Evolutionary conservation across 2,888 invertebrate species (phyloP).

Genomic region (Chymomyza amoena): DNA sequence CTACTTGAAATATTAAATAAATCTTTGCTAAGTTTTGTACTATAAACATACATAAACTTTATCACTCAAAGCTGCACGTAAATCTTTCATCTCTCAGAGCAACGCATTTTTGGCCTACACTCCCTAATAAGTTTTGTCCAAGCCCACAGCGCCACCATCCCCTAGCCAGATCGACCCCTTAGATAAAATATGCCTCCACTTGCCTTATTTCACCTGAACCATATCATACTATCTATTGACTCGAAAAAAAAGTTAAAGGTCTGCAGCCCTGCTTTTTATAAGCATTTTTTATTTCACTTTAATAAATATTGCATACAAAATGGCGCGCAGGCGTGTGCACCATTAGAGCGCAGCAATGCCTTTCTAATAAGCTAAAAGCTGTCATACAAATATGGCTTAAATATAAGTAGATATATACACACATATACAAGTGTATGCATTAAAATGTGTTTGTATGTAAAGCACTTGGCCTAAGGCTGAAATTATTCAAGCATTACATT

Average conservation of each 20-base stretch:
- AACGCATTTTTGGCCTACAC: too few species aligned
- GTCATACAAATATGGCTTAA: background rate
- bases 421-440: background rate
- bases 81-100: too few species aligned
- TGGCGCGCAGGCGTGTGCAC: background rate
- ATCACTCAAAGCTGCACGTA: too few species aligned
- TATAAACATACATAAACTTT: too few species aligned
- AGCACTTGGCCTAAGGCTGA: conserved; percentile 53
- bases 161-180: too few species aligned
- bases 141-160: too few species aligned
- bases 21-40: too few species aligned
- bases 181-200: too few species aligned
- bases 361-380: conserved; percentile 2
- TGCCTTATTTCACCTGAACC: too few species aligned
- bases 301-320: conserved; percentile 61
- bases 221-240: too few species aligned
- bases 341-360: background rate
- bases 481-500: conserved; percentile 56
- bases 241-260: background rate
- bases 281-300: conserved; percentile 45
- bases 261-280: background rate
- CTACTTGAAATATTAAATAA: too few species aligned
- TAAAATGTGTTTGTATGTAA: background rate
- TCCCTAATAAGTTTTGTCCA: too few species aligned
- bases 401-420: background rate